A percentile compares a stretch with the other conserved stretches of the same genome.
Evolutionary conservation across 2,797 vertebrate genomes (phyloP).

Genomic region (Bovichtus variegatus): DNA sequence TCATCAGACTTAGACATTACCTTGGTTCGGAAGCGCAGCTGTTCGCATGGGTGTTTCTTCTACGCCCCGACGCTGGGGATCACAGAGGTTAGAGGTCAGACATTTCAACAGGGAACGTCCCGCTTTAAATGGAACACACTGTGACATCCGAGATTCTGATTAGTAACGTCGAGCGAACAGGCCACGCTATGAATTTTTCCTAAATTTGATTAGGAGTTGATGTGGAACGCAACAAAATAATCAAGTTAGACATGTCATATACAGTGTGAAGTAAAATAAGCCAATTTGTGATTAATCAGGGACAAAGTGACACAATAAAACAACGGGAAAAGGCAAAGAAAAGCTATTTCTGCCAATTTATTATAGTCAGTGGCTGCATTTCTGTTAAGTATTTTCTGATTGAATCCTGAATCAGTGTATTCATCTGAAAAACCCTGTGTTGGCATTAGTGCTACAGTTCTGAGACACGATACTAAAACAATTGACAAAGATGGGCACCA

Average conservation of each 20-base stretch:
- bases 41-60: slow-evolving; percentile 33
- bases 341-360: neutral
- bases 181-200: neutral
- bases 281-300: neutral
- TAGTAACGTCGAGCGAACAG: neutral
- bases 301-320: neutral
- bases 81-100: slow-evolving; percentile 36
- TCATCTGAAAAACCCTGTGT: slow-evolving; percentile 8
- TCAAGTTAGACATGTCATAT: neutral
- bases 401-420: slow-evolving; percentile 11
- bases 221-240: slow-evolving; percentile 3
- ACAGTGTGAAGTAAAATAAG: neutral
- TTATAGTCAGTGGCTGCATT: neutral
- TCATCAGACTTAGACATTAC: slow-evolving; percentile 13
- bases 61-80: slow-evolving; percentile 24
- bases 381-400: slow-evolving; percentile 25
- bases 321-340: neutral
- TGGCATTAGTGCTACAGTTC: slow-evolving; percentile 22
- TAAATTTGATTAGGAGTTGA: neutral
- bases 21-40: slow-evolving; percentile 37
- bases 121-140: neutral
- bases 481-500: slow-evolving; percentile 55
- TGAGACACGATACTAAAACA: slow-evolving; percentile 40
- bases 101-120: neutral
- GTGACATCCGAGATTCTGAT: neutral